Conservation (phyloP, 2,888 invertebrate species). For the Bedellia somnulentella region DNA sequence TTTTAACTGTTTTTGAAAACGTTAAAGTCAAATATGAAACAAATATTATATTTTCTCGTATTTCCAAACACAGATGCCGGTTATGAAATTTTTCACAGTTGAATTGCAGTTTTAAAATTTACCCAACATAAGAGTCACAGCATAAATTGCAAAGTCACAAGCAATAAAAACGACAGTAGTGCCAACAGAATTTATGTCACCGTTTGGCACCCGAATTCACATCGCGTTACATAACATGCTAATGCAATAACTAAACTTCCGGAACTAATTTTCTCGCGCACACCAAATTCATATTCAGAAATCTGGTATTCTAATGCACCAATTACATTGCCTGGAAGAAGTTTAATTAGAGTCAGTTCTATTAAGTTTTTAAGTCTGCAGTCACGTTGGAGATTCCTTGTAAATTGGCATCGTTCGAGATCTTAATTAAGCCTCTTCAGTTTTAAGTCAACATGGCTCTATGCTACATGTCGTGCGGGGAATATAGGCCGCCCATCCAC, state of each 20-base stretch:
- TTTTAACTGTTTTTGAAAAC: too few relatives aligned
- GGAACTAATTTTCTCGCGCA: constrained; percentile 1
- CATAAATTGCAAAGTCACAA: too few relatives aligned
- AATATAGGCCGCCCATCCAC: constrained; percentile 9
- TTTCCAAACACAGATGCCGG: too few relatives aligned
- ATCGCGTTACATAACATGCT: constrained; percentile 1
- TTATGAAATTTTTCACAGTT: too few relatives aligned
- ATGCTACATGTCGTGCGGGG: constrained; percentile 8
- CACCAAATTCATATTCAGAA: too few relatives aligned
- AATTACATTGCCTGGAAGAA: too few relatives aligned
- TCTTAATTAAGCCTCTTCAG: constrained; percentile 52
- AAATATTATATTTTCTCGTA: too few relatives aligned
- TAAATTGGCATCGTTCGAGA: constrained; percentile 51
- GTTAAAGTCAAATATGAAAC: too few relatives aligned
- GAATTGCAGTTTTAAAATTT: too few relatives aligned
- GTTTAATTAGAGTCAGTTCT: constrained; percentile 14
- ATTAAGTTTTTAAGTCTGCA: constrained; percentile 29
- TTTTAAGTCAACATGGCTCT: constrained; percentile 26
- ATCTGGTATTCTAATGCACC: too few relatives aligned
- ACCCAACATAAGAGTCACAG: too few relatives aligned
- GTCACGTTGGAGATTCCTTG: constrained; percentile 36
- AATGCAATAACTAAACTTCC: not conserved
- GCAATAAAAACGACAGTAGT: not conserved
- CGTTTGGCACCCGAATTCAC: too few relatives aligned
- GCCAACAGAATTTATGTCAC: not conserved